Conservation (phyloP, 2,797 vertebrate genomes). For the Channa striata region DNA sequence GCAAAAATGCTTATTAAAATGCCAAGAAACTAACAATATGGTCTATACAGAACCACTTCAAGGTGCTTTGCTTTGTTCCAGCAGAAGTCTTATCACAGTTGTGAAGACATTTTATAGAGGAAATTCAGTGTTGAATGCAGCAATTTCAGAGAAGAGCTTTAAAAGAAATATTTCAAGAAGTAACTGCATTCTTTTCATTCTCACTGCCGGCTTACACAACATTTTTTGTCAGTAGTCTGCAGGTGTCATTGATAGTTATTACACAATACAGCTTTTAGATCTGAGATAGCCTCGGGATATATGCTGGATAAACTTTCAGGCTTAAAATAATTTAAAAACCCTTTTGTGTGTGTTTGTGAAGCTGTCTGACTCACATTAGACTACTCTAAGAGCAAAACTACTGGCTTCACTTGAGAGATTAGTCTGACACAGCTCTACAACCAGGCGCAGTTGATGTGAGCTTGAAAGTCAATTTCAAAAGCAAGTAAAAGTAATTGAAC, state of each 20-base stretch:
- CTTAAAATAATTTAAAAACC: conserved; percentile 27
- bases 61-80: not conserved
- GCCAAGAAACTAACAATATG: not conserved
- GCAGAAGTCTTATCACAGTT: conserved; percentile 11
- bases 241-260: conserved; percentile 26
- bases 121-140: not conserved
- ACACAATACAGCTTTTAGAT: conserved; percentile 30
- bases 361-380: not conserved
- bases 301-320: conserved; percentile 7
- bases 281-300: not conserved
- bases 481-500: conserved; percentile 58
- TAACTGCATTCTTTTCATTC: conserved; percentile 9
- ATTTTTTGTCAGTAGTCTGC: conserved; percentile 10
- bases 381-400: not conserved
- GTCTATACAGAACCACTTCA: not conserved
- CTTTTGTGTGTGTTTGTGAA: conserved; percentile 11
- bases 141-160: conserved; percentile 8
- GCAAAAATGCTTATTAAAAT: not conserved
- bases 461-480: conserved; percentile 57
- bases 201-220: not conserved
- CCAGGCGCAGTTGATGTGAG: conserved; percentile 11
- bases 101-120: conserved; percentile 16
- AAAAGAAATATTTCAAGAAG: conserved; percentile 12
- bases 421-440: conserved; percentile 31
- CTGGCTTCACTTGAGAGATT: conserved; percentile 16